phyloP scores from a whole-genome alignment of 2,113 vertebrate genomes.

The Euleptes europaea region DNA sequence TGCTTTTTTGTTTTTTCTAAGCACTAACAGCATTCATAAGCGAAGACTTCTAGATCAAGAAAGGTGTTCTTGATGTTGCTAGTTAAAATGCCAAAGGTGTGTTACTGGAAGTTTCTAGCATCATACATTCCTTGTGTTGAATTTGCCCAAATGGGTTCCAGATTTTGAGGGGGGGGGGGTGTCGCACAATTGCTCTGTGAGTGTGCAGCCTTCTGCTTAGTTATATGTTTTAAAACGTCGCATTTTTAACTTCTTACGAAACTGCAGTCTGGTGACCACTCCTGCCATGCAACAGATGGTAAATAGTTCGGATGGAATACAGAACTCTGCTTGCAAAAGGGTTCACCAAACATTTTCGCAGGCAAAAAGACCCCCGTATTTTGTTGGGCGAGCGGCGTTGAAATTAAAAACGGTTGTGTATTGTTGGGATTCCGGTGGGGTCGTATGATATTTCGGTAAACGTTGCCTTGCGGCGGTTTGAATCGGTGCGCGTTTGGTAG shows the following conservation, averaged over 20 bases:
- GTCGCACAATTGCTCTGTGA: background rate
- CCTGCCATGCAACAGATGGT: conserved; percentile 56
- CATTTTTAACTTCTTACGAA: conserved; percentile 66
- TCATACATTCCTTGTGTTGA: conserved; percentile 8
- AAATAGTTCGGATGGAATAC: conserved; percentile 52
- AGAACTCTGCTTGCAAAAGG: conserved; percentile 48
- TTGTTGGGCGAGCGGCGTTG: conserved; percentile 23
- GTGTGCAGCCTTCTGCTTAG: conserved; percentile 27
- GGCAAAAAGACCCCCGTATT: conserved; percentile 29
- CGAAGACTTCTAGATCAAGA: background rate
- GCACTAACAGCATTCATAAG: background rate
- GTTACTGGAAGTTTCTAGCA: background rate
- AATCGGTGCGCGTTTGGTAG: conserved; percentile 54
- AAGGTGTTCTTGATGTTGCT: background rate
- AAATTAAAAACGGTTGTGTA: conserved; percentile 47
- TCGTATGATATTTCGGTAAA: conserved; percentile 44
- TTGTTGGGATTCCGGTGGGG: conserved; percentile 45
- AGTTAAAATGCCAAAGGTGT: background rate
- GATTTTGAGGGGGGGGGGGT: conserved; percentile 11
- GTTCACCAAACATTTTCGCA: conserved; percentile 33
- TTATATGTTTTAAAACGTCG: conserved; percentile 38
- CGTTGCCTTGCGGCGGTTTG: conserved; percentile 38
- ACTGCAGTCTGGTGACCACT: conserved; percentile 50
- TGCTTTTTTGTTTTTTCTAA: background rate
- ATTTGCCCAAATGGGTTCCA: conserved; percentile 28